Base-by-base conservation (phyloP, 2,797 vertebrate genomes). In the Calcarius lapponicus region DNA sequence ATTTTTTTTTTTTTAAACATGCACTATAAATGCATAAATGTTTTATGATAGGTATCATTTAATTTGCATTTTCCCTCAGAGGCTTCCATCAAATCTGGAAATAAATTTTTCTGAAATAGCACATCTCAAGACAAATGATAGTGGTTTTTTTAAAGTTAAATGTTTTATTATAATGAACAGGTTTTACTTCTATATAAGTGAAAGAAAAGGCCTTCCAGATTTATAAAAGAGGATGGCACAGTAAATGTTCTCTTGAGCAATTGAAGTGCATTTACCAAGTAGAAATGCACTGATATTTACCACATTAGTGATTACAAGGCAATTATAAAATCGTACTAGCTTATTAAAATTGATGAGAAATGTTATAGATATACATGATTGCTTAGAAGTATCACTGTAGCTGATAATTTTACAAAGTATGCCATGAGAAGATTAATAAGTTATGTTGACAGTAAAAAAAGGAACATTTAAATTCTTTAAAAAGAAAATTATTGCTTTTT, bases 241-340 rank as follows among this genome's bases (percentile, higher is more conserved):
- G 32, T 82, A 73, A 40, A 34, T 93, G 36, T 88, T 96, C 94
- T 81, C 76, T 14, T 50, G 91, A 90, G 48, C 87, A 93, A 93
- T 36, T 94, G 74, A 61, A 86, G 24, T 92, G 93, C 65, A 92
- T 87, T 95, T 95, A 86, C 42, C 24, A 54, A 64, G n/a, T 88
- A 92, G 80, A 81, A 95, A 45, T 88, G 92, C 73, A 86, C 60
- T 61, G 83, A 56, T 86, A 94, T 94, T 97, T 95, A 86, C 73
- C 71, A 88, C 51, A 89, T 74, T 61, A 94, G 42, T 95, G 66
- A 90, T 60, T 92, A 79, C 42, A 90, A 90, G 90, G 81, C 79
- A 96, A 94, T 93, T 95, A 96, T 74, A 92, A 93, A 94, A 86
- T 90, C 48, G 88, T n/a, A 80, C 17, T 25, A 79, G 57, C 69